Evolutionary conservation across 2,113 vertebrate genomes (phyloP), one percentile per base, ranked within the genome.

Genomic region (Poeciliopsis prolifica): DNA sequence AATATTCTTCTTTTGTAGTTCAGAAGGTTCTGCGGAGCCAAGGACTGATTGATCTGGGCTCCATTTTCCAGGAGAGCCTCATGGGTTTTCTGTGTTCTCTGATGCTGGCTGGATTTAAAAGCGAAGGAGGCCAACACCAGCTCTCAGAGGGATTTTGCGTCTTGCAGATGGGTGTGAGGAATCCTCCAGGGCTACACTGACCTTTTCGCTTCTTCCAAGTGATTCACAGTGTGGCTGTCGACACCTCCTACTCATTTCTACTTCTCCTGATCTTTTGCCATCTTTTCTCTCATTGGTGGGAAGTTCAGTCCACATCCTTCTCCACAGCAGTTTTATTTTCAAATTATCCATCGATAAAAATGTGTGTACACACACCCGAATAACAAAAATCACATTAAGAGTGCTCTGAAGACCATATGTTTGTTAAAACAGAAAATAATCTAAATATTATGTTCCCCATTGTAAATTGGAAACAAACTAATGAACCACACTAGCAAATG

Each of bases 261-360:
- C 69, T 75, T 71, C 78, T 68, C 70, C 68, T 86, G 69, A 88
- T 91, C 82, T 86, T 48, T 48, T 77, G 80, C 83, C 85, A 87
- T 88, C 42, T 78, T 28, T 77, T 85, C 70, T 64, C 70, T 70
- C 83, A 68, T 17, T 40, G 48, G 54, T 79, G 76, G 30, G 17
- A 17, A 35, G 19, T 63, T 84, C 44, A 84, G 82, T 85, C 75
- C 63, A 12, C 74, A 58, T 80, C 72, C 69, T 75, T 88, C 84
- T 89, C 75, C 70, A 68, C 35, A 60, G 58, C 51, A 68, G 80
- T 86, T 80, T 63, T 70, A 72, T 75, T 84, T 70, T 68, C 72
- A 73, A 65, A 61, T 70, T 17, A 24, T 77, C 42, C 72, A 37
- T 88, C 85, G 83, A 65, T 87, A 84, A 85, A 88, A 77, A 81